Base-by-base conservation (phyloP, 64 coral and sea anemone genomes). In the Montipora cactus region DNA sequence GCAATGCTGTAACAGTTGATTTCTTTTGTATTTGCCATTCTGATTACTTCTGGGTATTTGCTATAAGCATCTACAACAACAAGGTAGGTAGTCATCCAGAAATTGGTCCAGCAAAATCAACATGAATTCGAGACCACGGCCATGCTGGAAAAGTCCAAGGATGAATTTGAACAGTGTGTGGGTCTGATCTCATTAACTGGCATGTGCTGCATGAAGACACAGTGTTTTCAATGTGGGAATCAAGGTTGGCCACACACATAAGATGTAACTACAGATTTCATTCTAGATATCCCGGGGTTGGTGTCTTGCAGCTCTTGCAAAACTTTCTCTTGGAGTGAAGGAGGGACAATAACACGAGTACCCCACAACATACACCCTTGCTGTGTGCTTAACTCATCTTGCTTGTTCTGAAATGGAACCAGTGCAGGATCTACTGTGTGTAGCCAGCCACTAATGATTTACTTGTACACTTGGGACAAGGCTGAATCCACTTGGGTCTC, bases 191-290 rank as follows among this genome's bases (percentile, higher is more conserved):
- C 75, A 76, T 76, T 12, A 49, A 67, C 62, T 13, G 75, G 61
- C 62, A 76, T 19, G 21, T 25, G 19, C 4, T 46, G 44, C 74
- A 76, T 5, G 75, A 61, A 61, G 67, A 22, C 0, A 94, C 49
- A 11, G 76, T 73, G 47, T 53, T 81, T 47, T 94, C 93, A 46
- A 94, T 74, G 52, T 94, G 79, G 21, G 44, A 67, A 76, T 94
- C 87, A 20, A 90, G 84, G 3, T 90, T 89, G 28, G 93, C 87
- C 93, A 90, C 79, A 90, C 3, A 94, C 93, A 28, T 77, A 90
- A 16, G 79, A 89, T 78, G 79, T 75, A 61, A 87, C 93, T 4
- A 90, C 67, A 1, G 93, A 25, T 90, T 94, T 94, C 78, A 90
- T 94, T 45, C 67, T 0, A 55, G 70, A 90, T n/a, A 94, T 84